Base-by-base conservation (phyloP, 2,888 invertebrate genomes). In the Andrena chrysosceles region DNA sequence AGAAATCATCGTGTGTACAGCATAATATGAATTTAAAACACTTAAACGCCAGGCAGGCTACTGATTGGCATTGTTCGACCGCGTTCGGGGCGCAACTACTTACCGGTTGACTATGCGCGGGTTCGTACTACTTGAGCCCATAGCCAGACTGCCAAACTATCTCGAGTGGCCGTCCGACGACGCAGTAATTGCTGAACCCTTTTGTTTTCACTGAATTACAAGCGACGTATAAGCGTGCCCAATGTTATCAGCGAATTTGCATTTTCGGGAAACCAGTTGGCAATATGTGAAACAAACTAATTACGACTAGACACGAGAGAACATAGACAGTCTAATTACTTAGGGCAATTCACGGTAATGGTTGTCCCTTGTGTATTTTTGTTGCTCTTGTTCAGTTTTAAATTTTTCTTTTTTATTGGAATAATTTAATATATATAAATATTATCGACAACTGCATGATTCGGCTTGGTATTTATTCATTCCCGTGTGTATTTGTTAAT, bases 61-160 rank as follows among this genome's bases (percentile, higher is more conserved):
- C 20, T 33, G 48, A 52, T 16, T 33, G 3, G 3, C 10, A 64
- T 71, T 64, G 62, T 63, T 62, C 29, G 42, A 10, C 26, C 29
- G 23, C 26, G 42, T 31, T 29, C 8, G 26, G 13, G 35, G 10
- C 10, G 23, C 20, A 52, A 66, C 67, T 75, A 69, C 69, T 75
- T 29, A 35, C n/a, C 4, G 67, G 29, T 79, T 63, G 81, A 48
- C 56, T 31, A 33, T 29, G 4, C 16, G 48, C 8, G 1, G 35
- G 52, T 33, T 8, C 35, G 20, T 67, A 68, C 67, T 63, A 81
- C 81, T 81, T 54, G 49, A 62, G 26, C n/a, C 16, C n/a, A 23
- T 31, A 56, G 42, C 56, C 60, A 52, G 26, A 64, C 48, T 29
- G n/a, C 52, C 20, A 10, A 67, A 74, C 64, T 66, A 59, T 35